phyloP scores from a whole-genome alignment of 1,140 invertebrate genomes.

The Aradophagus sp. region DNA sequence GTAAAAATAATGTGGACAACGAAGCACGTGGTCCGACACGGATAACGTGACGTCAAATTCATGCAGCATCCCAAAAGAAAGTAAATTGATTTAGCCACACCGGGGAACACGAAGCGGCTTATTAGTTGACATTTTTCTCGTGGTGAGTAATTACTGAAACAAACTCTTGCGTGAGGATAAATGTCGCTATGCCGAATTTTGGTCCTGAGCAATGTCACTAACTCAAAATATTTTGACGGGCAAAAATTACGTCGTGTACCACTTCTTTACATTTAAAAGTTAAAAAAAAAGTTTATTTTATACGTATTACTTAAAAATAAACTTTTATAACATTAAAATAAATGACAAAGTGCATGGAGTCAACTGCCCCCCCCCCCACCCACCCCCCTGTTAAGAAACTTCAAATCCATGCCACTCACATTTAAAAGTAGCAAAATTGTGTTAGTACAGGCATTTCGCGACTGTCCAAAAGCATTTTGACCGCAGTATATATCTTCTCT shows the following conservation, averaged over 20 bases:
- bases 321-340: too few relatives aligned
- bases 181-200: slow-evolving; percentile 40
- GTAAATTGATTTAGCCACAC: slow-evolving; percentile 42
- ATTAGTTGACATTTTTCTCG: slow-evolving; percentile 50
- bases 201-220: slow-evolving; percentile 31
- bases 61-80: slow-evolving; percentile 36
- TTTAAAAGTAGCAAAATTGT: too few relatives aligned
- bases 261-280: too few relatives aligned
- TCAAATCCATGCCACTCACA: too few relatives aligned
- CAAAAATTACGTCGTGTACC: too few relatives aligned
- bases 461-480: too few relatives aligned
- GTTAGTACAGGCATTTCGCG: too few relatives aligned
- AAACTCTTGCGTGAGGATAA: slow-evolving; percentile 30
- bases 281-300: too few relatives aligned
- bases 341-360: too few relatives aligned
- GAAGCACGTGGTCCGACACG: slow-evolving; percentile 24
- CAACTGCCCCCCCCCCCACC: too few relatives aligned
- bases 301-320: too few relatives aligned
- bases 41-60: slow-evolving; percentile 38
- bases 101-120: slow-evolving; percentile 23
- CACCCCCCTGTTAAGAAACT: too few relatives aligned
- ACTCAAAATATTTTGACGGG: slow-evolving; percentile 49
- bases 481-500: slow-evolving; percentile 15
- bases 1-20: slow-evolving; percentile 8
- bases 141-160: slow-evolving; percentile 32